phyloP scores from a whole-genome alignment of 2,797 vertebrate genomes.

The Sternarchorhynchus goeldii region DNA sequence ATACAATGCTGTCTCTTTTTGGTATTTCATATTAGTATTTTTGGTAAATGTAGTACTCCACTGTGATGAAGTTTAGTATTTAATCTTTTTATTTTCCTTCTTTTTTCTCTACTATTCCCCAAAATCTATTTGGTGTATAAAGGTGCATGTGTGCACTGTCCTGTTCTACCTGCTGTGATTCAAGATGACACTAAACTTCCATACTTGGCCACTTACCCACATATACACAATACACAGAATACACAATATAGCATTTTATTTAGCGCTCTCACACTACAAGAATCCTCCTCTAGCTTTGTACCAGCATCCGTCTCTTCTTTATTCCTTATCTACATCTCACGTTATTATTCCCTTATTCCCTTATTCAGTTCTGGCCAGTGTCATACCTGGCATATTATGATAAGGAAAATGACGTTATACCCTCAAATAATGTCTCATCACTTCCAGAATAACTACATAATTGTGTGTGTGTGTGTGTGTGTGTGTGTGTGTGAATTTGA shows the following conservation, averaged over 20 bases:
- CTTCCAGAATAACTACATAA: slow-evolving; percentile 3
- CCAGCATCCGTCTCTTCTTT: background rate
- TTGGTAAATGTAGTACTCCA: too few species aligned
- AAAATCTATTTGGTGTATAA: too few species aligned
- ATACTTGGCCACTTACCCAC: slow-evolving; percentile 23
- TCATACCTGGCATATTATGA: background rate
- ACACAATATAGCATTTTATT: slow-evolving; percentile 14
- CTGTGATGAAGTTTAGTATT: background rate
- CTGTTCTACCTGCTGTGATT: slow-evolving; percentile 13
- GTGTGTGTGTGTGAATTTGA: background rate
- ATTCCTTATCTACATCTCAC: background rate
- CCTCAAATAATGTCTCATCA: background rate
- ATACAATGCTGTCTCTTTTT: too few species aligned
- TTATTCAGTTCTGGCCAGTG: background rate
- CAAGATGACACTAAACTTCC: slow-evolving; percentile 44
- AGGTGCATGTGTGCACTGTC: background rate
- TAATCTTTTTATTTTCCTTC: background rate
- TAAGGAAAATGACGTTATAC: background rate
- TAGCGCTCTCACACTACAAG: background rate
- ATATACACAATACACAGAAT: slow-evolving; percentile 8
- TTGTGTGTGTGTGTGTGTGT: background rate
- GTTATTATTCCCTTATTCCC: background rate
- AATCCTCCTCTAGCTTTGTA: background rate
- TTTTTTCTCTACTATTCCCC: too few species aligned
- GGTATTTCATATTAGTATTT: too few species aligned